Percentiles rank a stretch among this genome's conserved stretches.
These are phyloP conservation scores for Halocynthia roretzi DNA, from an alignment of 23 tunicate species.

Conservation along the genomic window DNA sequence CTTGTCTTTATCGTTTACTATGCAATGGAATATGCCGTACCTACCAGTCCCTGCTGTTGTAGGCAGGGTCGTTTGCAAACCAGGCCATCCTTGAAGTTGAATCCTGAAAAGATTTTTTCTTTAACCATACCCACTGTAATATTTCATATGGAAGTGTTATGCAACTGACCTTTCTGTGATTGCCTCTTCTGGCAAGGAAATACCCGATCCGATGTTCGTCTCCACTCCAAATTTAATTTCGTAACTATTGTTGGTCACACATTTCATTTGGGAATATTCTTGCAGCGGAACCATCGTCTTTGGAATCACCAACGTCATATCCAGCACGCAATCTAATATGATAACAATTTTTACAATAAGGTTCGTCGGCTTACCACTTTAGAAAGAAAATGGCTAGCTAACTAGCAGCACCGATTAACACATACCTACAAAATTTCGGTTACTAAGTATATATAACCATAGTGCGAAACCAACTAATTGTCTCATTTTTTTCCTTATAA, in stretches of 20 bases:
- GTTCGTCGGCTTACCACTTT: no score
- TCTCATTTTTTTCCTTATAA: no score
- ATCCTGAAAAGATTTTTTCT: constrained; percentile 23
- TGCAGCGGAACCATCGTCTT: constrained; percentile 39
- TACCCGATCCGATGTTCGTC: constrained; percentile 62
- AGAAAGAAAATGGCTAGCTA: no score
- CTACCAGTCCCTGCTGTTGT: constrained; percentile 29
- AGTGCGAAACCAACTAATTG: no score
- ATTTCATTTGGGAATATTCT: constrained; percentile 36
- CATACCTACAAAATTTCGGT: no score
- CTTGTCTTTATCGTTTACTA: constrained; percentile 31
- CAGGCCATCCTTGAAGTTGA: constrained; percentile 81
- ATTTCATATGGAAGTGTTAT: no score
- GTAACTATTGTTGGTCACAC: constrained; percentile 46
- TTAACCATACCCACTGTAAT: no score
- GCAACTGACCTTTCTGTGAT: constrained; percentile 34
- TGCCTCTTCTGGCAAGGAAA: constrained; percentile 26
- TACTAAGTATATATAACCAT: no score
- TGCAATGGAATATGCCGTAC: constrained; percentile 53
- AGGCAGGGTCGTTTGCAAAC: constrained; percentile 43
- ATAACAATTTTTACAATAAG: no score
- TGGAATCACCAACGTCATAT: constrained; percentile 72
- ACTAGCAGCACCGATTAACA: no score
- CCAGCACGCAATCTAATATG: constrained; percentile 24
- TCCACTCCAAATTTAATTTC: constrained; percentile 26